Conservation (phyloP, 2,797 vertebrate genomes). For the Octomys mimax region DNA sequence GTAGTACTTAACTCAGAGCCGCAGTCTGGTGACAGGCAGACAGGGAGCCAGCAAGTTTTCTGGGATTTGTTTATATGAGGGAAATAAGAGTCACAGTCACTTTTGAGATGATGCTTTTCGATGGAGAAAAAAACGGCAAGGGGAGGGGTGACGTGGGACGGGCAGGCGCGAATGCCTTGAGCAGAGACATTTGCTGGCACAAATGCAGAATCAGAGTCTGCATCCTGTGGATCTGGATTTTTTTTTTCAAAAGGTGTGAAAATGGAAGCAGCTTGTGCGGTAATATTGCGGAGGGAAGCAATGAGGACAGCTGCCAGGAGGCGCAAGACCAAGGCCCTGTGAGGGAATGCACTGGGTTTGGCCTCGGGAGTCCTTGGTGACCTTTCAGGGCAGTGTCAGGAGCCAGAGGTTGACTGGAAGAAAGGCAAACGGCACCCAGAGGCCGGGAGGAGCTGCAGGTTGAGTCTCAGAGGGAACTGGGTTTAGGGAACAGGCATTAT, state of each 20-base stretch:
- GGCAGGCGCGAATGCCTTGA: not conserved
- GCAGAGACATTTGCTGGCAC: rapidly evolving
- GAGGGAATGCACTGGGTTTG: not conserved
- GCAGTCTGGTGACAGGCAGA: not conserved
- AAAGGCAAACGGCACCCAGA: not conserved
- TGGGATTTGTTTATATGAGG: not conserved
- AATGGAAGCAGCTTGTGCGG: not conserved
- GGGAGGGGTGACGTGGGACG: not conserved
- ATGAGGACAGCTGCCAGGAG: not conserved
- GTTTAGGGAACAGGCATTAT: not conserved
- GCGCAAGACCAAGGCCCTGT: not conserved
- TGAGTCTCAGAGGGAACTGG: not conserved
- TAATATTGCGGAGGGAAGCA: not conserved
- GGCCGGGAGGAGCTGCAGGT: not conserved
- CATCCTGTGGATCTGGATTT: not conserved
- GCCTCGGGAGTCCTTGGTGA: constrained; percentile 27
- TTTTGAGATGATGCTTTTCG: not conserved
- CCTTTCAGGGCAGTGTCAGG: not conserved
- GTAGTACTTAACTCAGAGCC: not conserved
- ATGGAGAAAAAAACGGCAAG: not conserved
- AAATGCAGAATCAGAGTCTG: not conserved
- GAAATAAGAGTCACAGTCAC: not conserved
- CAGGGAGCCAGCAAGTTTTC: not conserved
- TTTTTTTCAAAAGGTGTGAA: not conserved
- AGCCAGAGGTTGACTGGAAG: not conserved